Evolutionary conservation across 1,140 invertebrate species (phyloP).

Genomic region (Hyles vespertilio): DNA sequence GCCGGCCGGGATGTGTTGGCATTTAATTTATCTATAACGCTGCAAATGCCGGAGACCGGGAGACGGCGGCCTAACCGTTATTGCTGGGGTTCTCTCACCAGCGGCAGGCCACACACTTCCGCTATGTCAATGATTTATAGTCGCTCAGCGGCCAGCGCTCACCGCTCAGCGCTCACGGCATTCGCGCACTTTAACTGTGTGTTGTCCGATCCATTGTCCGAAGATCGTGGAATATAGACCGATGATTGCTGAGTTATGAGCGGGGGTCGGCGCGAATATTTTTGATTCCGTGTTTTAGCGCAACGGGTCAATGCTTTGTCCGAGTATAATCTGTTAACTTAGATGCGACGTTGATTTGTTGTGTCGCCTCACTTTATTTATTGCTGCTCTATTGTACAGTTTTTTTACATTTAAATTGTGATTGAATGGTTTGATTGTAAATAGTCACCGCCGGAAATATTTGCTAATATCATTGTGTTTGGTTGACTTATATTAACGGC

Average conservation of each 20-base stretch:
- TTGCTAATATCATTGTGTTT: conserved; percentile 10
- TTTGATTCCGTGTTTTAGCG: conserved; percentile 58
- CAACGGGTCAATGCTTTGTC: conserved; percentile 35
- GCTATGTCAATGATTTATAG: conserved; percentile 71
- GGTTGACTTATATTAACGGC: background rate
- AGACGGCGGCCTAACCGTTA: conserved; percentile 54
- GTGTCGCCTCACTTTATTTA: conserved; percentile 12
- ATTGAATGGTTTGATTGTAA: conserved; percentile 16
- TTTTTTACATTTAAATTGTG: conserved; percentile 9
- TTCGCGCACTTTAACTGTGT: conserved; percentile 56
- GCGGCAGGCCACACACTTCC: conserved; percentile 58
- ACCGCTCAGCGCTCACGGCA: conserved; percentile 39
- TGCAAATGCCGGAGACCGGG: conserved; percentile 59
- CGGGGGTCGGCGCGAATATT: conserved; percentile 37
- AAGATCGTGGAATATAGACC: conserved; percentile 53
- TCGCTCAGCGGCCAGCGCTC: conserved; percentile 53
- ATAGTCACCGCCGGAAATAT: conserved; percentile 18
- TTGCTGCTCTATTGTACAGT: conserved; percentile 12
- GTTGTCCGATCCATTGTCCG: conserved; percentile 66
- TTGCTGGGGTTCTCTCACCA: conserved; percentile 40
- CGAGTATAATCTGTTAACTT: conserved; percentile 21
- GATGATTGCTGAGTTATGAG: conserved; percentile 61
- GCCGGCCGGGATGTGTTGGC: conserved; percentile 55
- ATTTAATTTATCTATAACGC: conserved; percentile 71
- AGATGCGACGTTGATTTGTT: conserved; percentile 28